A percentile compares a stretch with the other conserved stretches of the same genome.
Evolutionary conservation across 2,888 invertebrate genomes (phyloP).

Genomic region (Megastigmus dorsalis): DNA sequence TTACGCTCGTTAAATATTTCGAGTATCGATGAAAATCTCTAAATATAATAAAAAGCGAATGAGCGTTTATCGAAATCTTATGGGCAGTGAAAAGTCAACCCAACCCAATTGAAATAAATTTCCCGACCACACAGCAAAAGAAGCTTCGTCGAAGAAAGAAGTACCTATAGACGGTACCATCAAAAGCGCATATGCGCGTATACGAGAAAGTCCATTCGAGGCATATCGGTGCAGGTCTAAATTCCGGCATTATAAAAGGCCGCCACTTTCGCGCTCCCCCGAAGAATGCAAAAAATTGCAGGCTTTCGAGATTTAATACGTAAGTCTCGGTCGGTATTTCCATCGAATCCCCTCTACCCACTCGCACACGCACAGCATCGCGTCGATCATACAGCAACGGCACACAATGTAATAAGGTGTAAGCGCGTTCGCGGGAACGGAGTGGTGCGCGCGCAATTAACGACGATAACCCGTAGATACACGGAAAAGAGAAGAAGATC

Average conservation of each 20-base stretch:
- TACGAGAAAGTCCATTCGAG: too few species aligned
- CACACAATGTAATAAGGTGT: conserved; percentile 12
- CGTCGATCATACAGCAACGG: background rate
- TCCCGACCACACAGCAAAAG: too few species aligned
- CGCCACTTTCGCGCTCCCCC: conserved; percentile 1
- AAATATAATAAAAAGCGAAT: too few species aligned
- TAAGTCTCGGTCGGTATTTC: background rate
- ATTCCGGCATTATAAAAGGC: background rate
- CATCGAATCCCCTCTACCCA: background rate
- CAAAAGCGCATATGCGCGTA: too few species aligned
- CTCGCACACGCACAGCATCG: background rate
- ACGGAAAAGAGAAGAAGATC: background rate
- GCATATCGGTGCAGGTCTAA: background rate
- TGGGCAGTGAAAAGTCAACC: too few species aligned
- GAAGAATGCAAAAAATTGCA: conserved; percentile 21
- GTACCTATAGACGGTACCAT: too few species aligned
- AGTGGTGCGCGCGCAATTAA: conserved; percentile 6
- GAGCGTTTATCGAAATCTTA: too few species aligned
- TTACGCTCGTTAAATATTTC: too few species aligned
- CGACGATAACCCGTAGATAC: conserved; percentile 21
- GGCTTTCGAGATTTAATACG: conserved; percentile 10
- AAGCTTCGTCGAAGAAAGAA: too few species aligned
- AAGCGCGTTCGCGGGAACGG: background rate
- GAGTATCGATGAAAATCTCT: too few species aligned
- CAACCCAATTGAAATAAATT: too few species aligned